phyloP scores from a whole-genome alignment of 37 sponge, comb jelly and placozoan genomes.

The Chondrilla cf. caribensis region DNA sequence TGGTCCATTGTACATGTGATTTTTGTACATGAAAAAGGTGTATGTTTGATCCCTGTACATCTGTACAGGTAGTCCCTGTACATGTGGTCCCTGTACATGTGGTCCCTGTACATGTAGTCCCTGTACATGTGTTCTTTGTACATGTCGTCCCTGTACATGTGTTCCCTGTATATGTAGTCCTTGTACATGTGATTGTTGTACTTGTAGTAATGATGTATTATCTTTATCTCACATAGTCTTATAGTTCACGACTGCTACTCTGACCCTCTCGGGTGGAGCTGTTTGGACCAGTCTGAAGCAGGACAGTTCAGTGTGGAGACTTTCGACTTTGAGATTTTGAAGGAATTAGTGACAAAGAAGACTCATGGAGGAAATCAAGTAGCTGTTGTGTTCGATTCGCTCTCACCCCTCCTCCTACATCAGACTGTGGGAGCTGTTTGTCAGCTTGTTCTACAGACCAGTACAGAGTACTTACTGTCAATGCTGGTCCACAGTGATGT shows the following conservation, averaged over 20 bases:
- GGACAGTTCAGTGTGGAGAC: not conserved
- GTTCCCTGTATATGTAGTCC: no score
- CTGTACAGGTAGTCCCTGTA: no score
- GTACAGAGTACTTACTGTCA: not conserved
- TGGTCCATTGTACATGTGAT: no score
- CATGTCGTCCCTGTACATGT: no score
- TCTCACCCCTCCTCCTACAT: slow-evolving; percentile 21
- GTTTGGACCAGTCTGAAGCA: no score
- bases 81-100: no score
- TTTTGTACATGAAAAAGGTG: no score
- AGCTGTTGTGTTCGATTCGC: slow-evolving; percentile 46
- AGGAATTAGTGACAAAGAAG: not conserved
- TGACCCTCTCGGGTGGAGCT: slow-evolving; percentile 48
- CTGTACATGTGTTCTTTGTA: no score
- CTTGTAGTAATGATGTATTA: no score
- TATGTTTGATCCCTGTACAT: no score
- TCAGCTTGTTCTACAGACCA: not conserved
- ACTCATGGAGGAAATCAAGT: not conserved
- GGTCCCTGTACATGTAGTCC: no score
- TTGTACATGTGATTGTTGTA: no score
- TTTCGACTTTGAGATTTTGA: not conserved
- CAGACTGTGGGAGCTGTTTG: not conserved
- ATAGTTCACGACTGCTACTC: slow-evolving; percentile 25
- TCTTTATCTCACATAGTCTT: not conserved
- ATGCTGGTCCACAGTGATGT: slow-evolving; percentile 52